Conservation (phyloP, 2,888 invertebrate species). For the Venustoraphidia nigricollis region DNA sequence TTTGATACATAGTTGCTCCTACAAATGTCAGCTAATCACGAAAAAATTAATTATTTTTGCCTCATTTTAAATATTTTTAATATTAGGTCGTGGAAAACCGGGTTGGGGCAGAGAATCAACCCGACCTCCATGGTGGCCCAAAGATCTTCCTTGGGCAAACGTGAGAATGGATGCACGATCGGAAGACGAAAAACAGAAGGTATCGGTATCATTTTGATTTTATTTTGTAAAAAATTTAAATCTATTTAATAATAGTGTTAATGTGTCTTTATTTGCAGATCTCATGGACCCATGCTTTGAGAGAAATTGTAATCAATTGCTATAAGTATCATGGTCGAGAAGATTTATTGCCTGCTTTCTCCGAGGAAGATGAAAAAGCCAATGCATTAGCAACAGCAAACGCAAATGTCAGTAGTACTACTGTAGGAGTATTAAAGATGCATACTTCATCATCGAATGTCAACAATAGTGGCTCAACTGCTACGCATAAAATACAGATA, state of each 20-base stretch:
- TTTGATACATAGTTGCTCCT: neutral
- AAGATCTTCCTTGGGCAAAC: constrained; percentile 95
- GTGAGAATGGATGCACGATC: constrained; percentile 92
- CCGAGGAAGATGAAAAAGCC: constrained; percentile 75
- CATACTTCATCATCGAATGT: constrained; percentile 21
- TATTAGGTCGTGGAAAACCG: constrained; percentile 70
- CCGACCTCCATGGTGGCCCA: constrained; percentile 96
- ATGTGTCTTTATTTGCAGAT: constrained; percentile 43
- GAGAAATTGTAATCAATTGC: constrained; percentile 94
- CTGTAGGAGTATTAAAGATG: constrained; percentile 35
- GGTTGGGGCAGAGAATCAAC: constrained; percentile 96
- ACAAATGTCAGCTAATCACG: neutral
- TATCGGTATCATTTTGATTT: constrained; percentile 23
- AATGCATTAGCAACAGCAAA: constrained; percentile 39
- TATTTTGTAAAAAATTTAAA: neutral
- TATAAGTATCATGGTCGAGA: constrained; percentile 96
- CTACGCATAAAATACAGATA: constrained; percentile 31
- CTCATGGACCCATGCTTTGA: constrained; percentile 93
- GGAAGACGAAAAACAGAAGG: constrained; percentile 95
- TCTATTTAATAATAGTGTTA: neutral
- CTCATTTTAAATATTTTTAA: neutral
- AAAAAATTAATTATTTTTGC: neutral
- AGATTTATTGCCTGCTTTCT: constrained; percentile 87
- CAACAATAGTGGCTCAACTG: constrained; percentile 16
- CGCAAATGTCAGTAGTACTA: constrained; percentile 28